Evolutionary conservation across 1,140 invertebrate genomes (phyloP).

Genomic region (Aphaenogaster ashmeadi): DNA sequence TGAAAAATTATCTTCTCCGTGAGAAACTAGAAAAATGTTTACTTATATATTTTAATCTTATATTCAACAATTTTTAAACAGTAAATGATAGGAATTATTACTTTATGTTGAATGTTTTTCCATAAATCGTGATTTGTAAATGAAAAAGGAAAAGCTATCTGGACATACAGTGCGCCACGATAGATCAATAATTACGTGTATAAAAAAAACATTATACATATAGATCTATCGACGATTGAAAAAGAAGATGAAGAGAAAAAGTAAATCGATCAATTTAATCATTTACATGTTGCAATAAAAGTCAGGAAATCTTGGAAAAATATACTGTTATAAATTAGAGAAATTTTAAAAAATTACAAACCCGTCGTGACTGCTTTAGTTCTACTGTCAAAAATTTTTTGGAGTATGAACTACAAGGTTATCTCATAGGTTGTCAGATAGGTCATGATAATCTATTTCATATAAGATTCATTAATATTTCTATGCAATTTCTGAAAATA

Average conservation of each 20-base stretch:
- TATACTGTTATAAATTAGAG: no score
- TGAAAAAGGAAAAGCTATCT: background rate
- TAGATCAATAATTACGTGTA: background rate
- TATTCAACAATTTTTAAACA: conserved; percentile 1
- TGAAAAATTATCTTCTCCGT: background rate
- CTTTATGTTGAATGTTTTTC: background rate
- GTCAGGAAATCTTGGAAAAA: no score
- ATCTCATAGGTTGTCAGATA: no score
- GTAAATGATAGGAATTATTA: background rate
- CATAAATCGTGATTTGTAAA: background rate
- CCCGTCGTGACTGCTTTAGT: no score
- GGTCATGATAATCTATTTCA: no score
- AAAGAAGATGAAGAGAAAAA: no score
- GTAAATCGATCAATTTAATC: no score
- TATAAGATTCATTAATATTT: background rate
- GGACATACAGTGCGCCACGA: background rate
- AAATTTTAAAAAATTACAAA: no score
- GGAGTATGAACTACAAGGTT: no score
- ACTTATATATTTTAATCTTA: background rate
- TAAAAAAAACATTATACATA: background rate
- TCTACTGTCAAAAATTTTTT: no score
- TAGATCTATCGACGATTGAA: no score
- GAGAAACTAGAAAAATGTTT: background rate
- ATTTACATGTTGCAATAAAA: no score
- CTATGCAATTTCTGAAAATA: background rate